Base-by-base conservation (phyloP, 2,113 vertebrate genomes). In the Formicarius rufipectus region DNA sequence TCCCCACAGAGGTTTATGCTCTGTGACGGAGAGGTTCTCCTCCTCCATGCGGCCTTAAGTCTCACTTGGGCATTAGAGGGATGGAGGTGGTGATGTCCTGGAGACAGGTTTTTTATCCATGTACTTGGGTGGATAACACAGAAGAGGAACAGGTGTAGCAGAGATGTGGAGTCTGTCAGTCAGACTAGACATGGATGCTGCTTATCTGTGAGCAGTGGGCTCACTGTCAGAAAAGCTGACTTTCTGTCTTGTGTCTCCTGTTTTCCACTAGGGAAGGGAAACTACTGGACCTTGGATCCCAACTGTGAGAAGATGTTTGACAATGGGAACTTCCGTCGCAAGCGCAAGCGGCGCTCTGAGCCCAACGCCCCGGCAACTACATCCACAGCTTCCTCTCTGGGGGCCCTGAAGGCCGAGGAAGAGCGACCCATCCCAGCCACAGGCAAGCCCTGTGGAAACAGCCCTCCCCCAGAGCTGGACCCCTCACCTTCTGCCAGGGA, bases 281-380 rank as follows among this genome's bases (percentile, higher is more conserved):
- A 99, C 94, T 99, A 99, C 93, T 99, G 99, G 99, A 99, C 99
- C 19, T 95, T 99, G 91, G 99, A 99, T 92, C 99, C 99, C 27
- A 99, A 99, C 98, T 99, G 99, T 59, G 99, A 99, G 95, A 99
- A 99, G 96, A 99, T 99, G 99, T 99, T 99, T 77, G 99, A 99
- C 95, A 99, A 99, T 0, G 99, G 99, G 22, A 99, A 99, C 92
- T 99, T 99, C 96, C 99, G 99, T 10, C 96, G 99, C 95, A 99
- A 99, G 85, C 98, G 99, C 79, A 99, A 99, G 96, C 98, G 99
- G 30, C 98, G 99, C 35, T 98, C 99, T 0, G 99, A 99, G 78
- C 96, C 98, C 42, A 98, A 90, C 19, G 23, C 89, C 31, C 89
- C 97, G 2, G 45, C 97, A 0, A 96, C 97, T 0, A 59, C 95